Conservation (phyloP, 2,888 invertebrate species). For the Eutolmus rufibarbis region DNA sequence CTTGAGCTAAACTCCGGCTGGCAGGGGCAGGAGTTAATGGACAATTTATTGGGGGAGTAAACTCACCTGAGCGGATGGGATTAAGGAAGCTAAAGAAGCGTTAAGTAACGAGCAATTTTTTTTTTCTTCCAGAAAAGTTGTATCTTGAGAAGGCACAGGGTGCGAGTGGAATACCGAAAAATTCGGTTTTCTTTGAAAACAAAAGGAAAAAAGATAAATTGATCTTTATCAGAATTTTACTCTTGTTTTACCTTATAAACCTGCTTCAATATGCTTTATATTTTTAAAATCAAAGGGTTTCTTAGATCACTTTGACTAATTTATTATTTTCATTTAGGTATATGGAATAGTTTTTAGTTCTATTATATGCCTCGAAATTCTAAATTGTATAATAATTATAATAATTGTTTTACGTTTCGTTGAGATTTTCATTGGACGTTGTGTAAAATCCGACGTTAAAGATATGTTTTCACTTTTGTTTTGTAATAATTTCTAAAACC, state of each 20-base stretch:
- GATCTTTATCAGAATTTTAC: background rate
- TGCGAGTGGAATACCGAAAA: background rate
- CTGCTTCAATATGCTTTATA: background rate
- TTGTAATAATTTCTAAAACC: too few relatives aligned
- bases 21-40: slow-evolving; percentile 23
- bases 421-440: too few relatives aligned
- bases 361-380: too few relatives aligned
- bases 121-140: background rate
- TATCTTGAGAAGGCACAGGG: background rate
- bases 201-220: background rate
- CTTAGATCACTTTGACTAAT: background rate
- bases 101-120: slow-evolving; percentile 6
- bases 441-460: too few relatives aligned
- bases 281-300: background rate
- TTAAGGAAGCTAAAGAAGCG: background rate
- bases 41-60: slow-evolving; percentile 29
- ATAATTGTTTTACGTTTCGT: too few relatives aligned
- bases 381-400: too few relatives aligned
- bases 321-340: background rate
- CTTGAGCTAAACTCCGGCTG: background rate
- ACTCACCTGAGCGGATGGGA: background rate
- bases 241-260: background rate
- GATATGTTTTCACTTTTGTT: too few relatives aligned
- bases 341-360: too few relatives aligned
- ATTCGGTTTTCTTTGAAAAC: background rate